These are phyloP conservation scores for Lepidurus couesii DNA, from an alignment of 1,140 invertebrate genomes.

Conservation along the genomic window DNA sequence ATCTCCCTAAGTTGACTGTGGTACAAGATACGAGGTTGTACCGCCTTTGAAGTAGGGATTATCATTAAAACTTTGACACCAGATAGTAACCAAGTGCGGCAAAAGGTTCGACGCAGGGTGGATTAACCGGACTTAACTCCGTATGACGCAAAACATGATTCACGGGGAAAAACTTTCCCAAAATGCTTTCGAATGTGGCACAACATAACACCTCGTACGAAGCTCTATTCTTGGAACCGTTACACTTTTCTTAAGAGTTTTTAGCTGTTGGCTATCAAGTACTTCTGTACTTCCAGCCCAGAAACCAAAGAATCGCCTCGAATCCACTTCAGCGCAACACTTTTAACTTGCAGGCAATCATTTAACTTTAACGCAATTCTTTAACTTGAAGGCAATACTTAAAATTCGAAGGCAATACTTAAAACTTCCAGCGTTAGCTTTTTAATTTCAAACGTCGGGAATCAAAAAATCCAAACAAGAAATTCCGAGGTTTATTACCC, in stretches of 20 bases:
- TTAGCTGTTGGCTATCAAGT: no score
- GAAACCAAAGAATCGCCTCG: no score
- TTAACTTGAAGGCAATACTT: no score
- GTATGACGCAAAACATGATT: background rate
- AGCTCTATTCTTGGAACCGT: no score
- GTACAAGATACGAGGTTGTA: slow-evolving; percentile 9
- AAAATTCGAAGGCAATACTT: background rate
- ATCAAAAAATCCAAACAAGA: background rate
- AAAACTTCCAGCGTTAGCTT: background rate
- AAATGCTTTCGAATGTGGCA: no score
- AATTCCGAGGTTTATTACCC: background rate
- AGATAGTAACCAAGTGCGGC: slow-evolving; percentile 21
- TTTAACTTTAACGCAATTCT: no score
- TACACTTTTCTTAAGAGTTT: no score
- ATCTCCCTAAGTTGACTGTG: slow-evolving; percentile 14
- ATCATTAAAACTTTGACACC: slow-evolving; percentile 2
- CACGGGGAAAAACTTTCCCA: no score
- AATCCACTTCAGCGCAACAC: no score
- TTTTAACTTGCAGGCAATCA: no score
- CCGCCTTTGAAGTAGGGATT: slow-evolving; percentile 17
- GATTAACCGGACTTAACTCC: background rate
- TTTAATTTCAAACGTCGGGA: background rate
- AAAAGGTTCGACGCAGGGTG: background rate
- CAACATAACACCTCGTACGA: no score
- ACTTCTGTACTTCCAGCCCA: no score